Evolutionary conservation across 2,797 vertebrate species (phyloP).

Genomic region (Novumbra hubbsi): DNA sequence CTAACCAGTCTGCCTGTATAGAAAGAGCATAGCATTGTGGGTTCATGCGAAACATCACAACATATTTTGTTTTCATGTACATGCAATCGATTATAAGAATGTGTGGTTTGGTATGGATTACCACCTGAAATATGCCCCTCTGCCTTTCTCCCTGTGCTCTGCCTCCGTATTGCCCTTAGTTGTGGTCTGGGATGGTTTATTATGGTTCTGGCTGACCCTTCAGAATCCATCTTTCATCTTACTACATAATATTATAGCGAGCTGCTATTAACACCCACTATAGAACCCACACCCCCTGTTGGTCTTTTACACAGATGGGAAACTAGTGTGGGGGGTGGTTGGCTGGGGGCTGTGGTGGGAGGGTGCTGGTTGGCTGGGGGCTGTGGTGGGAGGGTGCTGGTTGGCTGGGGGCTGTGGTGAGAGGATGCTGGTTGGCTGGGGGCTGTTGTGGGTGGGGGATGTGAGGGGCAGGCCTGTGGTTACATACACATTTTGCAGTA

Average conservation of each 20-base stretch:
- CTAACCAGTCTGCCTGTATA: no score
- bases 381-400: slow-evolving; percentile 9
- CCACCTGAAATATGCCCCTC: no score
- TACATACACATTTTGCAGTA: no score
- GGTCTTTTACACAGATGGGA: slow-evolving; percentile 43
- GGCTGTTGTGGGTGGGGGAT: slow-evolving; percentile 17
- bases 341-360: slow-evolving; percentile 29
- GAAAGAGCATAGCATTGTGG: no score
- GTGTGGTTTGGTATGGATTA: no score
- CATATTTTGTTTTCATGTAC: no score
- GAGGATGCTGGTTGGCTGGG: no score
- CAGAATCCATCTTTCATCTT: slow-evolving; percentile 70
- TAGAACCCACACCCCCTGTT: slow-evolving; percentile 59
- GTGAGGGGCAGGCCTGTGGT: background rate
- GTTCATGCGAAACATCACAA: no score
- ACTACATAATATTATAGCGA: slow-evolving; percentile 62
- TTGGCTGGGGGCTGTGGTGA: slow-evolving; percentile 30
- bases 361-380: background rate
- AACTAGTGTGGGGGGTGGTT: no score
- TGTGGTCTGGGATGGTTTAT: slow-evolving; percentile 61
- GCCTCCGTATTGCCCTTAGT: slow-evolving; percentile 57
- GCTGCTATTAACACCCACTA: slow-evolving; percentile 53
- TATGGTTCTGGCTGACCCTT: slow-evolving; percentile 66
- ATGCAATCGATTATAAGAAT: no score
- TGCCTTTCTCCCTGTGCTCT: slow-evolving; percentile 15